Percentiles rank a stretch among this genome's conserved stretches.
These are phyloP conservation scores for Xylophagus ater DNA, from an alignment of 2,888 invertebrate genomes.

Conservation along the genomic window DNA sequence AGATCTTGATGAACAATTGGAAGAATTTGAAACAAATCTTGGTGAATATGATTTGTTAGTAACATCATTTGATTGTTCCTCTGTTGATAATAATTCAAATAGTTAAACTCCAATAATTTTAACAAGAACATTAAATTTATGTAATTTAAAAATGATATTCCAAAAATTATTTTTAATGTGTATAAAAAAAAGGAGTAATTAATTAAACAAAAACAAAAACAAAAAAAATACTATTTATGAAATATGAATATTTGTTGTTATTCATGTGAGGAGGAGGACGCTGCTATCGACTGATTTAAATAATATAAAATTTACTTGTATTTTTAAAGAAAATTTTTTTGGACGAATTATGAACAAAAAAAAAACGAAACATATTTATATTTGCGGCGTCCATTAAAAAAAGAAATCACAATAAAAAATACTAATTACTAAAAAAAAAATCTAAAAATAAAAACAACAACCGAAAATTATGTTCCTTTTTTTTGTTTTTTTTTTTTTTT, in stretches of 20 bases:
- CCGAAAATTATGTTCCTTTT: too few relatives aligned
- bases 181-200: not conserved
- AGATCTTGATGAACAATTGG: slow-evolving; percentile 33
- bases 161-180: slow-evolving; percentile 13
- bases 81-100: slow-evolving; percentile 20
- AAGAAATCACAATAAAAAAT: too few relatives aligned
- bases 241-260: slow-evolving; percentile 6
- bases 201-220: not conserved
- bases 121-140: not conserved
- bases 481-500: too few relatives aligned
- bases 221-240: slow-evolving; percentile 7
- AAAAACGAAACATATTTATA: too few relatives aligned
- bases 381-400: too few relatives aligned
- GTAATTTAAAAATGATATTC: slow-evolving; percentile 3
- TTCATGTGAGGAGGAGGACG: slow-evolving; percentile 2
- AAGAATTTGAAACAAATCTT: slow-evolving; percentile 38
- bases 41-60: slow-evolving; percentile 39
- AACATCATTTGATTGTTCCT: slow-evolving; percentile 29
- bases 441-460: too few relatives aligned
- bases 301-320: slow-evolving; percentile 3
- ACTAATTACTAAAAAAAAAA: too few relatives aligned
- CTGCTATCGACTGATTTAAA: slow-evolving; percentile 8
- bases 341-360: too few relatives aligned
- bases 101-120: slow-evolving; percentile 16
- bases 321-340: too few relatives aligned